phyloP scores from a whole-genome alignment of 2,797 vertebrate species.

The Arrhamphus sclerolepis region DNA sequence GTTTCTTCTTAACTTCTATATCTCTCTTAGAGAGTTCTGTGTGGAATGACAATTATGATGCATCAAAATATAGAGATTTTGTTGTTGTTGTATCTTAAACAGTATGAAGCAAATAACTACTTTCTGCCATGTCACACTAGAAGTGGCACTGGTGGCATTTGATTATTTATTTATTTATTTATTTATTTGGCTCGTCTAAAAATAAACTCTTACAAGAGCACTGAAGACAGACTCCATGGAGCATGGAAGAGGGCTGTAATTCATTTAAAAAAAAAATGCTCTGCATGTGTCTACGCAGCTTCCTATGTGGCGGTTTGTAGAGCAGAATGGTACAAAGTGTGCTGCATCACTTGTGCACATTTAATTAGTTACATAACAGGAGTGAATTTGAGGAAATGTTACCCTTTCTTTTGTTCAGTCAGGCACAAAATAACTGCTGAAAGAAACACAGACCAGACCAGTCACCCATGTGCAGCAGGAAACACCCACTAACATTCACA shows the following conservation, averaged over 20 bases:
- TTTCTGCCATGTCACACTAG: not conserved
- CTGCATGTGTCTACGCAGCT: too few species aligned
- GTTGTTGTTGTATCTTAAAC: too few species aligned
- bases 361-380: conserved; percentile 24
- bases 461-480: not conserved
- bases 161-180: too few species aligned
- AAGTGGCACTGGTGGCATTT: not conserved
- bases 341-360: not conserved
- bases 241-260: conserved; percentile 8
- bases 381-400: not conserved
- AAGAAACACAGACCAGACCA: conserved; percentile 1
- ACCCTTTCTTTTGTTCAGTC: conserved; percentile 4
- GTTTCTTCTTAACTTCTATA: not conserved
- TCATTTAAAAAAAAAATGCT: conserved; percentile 16
- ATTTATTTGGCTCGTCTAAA: conserved; percentile 9
- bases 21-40: not conserved
- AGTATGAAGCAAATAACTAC: too few species aligned
- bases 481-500: conserved; percentile 11
- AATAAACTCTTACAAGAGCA: conserved; percentile 2
- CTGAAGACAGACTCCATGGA: conserved; percentile 4
- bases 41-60: too few species aligned
- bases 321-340: not conserved
- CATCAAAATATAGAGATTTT: too few species aligned
- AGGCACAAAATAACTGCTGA: not conserved
- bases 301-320: not conserved